Evolutionary conservation across 2,888 invertebrate genomes (phyloP), one percentile per base, ranked within the genome.

Genomic region (Limnephilus lunatus): DNA sequence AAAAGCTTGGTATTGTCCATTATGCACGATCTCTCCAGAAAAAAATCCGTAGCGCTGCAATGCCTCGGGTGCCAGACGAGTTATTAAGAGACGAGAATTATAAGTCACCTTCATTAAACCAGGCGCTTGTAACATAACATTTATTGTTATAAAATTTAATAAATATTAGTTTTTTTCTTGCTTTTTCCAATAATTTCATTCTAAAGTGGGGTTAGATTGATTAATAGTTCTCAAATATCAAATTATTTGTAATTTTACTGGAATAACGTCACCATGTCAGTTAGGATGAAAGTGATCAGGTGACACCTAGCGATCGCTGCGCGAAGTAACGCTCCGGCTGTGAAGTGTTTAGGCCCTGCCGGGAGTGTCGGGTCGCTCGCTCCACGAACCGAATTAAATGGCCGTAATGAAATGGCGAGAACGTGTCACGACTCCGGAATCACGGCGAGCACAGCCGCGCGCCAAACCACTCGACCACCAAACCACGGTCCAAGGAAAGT

Each of bases 371-470:
- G 39, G 39, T 39, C 91, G 81, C 81, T 53, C 86, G 91, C 90
- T 87, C 83, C 93, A 92, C 92, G 93, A 92, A 86, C 93, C 89
- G 92, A 93, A 93, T 93, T 93, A 93, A 93, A 93, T 91, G 92
- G 91, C 93, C 81, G 89, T 93, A 93, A 93, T 93, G 92, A 92
- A 92, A 92, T 92, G 92, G 82, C 93, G 82, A 68, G 90, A n/a
- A 53, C 92, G 68, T 91, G 93, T 93, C 93, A 93, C 93, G 93
- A 93, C 85, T 90, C 90, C 53, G n/a, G 85, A 25, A 85, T 85
- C 85, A 85, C 39, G 85, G 25, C 39, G 85, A 30, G 31, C 85
- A 9, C 39, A 39, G 39, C 25, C 85, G 39, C 85, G 85, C 85
- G 19, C 25, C 31, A 5, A n/a, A 4, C 39, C 85, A 39, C 85